Conservation (phyloP, 2,888 invertebrate species). For the Axea sp. region DNA sequence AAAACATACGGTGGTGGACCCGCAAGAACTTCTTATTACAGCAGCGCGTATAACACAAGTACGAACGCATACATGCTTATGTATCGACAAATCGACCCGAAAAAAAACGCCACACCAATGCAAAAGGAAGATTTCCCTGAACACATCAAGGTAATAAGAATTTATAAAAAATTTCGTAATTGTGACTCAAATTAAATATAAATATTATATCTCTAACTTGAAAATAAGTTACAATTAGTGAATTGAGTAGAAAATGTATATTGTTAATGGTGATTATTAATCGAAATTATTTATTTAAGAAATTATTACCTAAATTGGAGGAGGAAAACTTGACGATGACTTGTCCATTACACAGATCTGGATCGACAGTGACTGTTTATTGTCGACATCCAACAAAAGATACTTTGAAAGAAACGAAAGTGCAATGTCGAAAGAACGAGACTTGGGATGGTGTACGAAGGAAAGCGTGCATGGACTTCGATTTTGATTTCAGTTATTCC, state of each 20-base stretch:
- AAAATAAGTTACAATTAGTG: no score
- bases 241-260: no score
- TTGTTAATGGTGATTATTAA: no score
- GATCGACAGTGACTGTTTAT: constrained; percentile 5
- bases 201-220: no score
- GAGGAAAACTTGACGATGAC: constrained; percentile 9
- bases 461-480: background rate
- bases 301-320: constrained; percentile 25
- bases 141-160: constrained; percentile 83
- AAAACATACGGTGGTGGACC: constrained; percentile 90
- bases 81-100: constrained; percentile 88
- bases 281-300: constrained; percentile 5
- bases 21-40: constrained; percentile 84
- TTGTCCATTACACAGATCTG: background rate
- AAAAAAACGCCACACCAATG: constrained; percentile 84
- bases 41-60: constrained; percentile 88
- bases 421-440: background rate
- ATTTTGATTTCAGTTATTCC: background rate
- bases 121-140: constrained; percentile 86
- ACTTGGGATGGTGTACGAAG: constrained; percentile 5
- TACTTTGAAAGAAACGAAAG: background rate
- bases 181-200: no score
- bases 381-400: background rate
- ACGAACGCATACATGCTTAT: constrained; percentile 95
- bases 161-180: no score